These are phyloP conservation scores for Sinocyclocheilus maitianheensis DNA, from an alignment of 2,113 vertebrate genomes.

Conservation along the genomic window DNA sequence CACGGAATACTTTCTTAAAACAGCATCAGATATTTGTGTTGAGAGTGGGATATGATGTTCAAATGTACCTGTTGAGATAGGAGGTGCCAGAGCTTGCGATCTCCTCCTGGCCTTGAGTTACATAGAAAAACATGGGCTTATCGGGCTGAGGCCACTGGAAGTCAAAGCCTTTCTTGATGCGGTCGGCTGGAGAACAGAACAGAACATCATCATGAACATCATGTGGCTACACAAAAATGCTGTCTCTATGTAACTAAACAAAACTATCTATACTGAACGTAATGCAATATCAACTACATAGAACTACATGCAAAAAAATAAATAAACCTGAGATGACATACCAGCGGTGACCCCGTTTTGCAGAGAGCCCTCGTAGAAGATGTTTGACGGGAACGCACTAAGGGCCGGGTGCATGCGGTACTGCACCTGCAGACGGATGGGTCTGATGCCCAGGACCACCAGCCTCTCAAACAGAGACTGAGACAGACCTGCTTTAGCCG, in stretches of 20 bases:
- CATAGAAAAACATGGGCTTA: constrained; percentile 99
- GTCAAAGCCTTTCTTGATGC: constrained; percentile 98
- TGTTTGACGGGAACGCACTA: constrained; percentile 98
- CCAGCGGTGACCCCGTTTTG: constrained; percentile 97
- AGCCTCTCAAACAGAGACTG: constrained; percentile 94
- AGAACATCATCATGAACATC: not conserved
- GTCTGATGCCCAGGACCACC: constrained; percentile 96
- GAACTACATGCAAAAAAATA: not conserved
- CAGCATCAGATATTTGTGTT: not conserved
- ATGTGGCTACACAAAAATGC: not conserved
- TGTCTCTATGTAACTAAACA: not conserved
- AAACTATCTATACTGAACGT: not conserved
- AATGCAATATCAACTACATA: not conserved
- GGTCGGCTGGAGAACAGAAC: constrained; percentile 78
- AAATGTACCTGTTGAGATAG: constrained; percentile 90
- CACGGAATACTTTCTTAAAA: too few species aligned
- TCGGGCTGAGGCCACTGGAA: constrained; percentile 99
- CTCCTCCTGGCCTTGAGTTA: constrained; percentile 98
- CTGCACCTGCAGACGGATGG: constrained; percentile 97
- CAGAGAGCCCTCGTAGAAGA: constrained; percentile 97
- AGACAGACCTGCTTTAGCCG: constrained; percentile 93
- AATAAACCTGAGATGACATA: constrained; percentile 56
- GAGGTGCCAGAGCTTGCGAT: constrained; percentile 98
- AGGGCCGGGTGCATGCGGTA: constrained; percentile 98
- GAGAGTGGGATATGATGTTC: not conserved